Percentiles rank a stretch among this genome's conserved stretches.
Evolutionary conservation across 2,888 invertebrate species (phyloP).

Genomic region (Dorcus hopei): DNA sequence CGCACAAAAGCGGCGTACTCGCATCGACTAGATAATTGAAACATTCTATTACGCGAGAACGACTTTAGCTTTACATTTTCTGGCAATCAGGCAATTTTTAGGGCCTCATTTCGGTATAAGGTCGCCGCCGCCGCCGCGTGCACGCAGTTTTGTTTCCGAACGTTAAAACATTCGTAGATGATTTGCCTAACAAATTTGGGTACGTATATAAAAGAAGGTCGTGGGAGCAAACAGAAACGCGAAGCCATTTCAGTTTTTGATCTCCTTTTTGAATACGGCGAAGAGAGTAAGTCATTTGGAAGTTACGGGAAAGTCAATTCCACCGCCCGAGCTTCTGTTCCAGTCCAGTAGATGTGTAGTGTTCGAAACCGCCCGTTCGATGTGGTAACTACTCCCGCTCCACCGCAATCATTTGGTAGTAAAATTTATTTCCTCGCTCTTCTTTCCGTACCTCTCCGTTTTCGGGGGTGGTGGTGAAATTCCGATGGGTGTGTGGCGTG

Average conservation of each 20-base stretch:
- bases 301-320: constrained; percentile 4
- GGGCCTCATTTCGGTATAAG: too few relatives aligned
- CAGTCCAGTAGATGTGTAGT: not conserved
- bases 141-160: too few relatives aligned
- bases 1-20: too few relatives aligned
- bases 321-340: not conserved
- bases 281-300: constrained; percentile 4
- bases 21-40: too few relatives aligned
- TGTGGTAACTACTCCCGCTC: not conserved
- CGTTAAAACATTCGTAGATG: too few relatives aligned
- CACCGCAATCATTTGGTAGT: constrained; percentile 11
- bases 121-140: too few relatives aligned
- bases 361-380: not conserved
- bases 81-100: too few relatives aligned
- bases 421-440: constrained; percentile 11
- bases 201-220: not conserved
- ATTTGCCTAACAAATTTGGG: constrained; percentile 6
- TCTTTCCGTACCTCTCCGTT: not conserved
- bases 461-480: not conserved
- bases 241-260: constrained; percentile 2
- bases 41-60: too few relatives aligned
- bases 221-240: constrained; percentile 1
- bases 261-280: not conserved
- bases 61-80: too few relatives aligned
- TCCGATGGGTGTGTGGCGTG: not conserved